Evolutionary conservation across 2,797 vertebrate species (phyloP), one percentile per base, ranked within the genome.

Genomic region (Cryptoblepharus egeriae): DNA sequence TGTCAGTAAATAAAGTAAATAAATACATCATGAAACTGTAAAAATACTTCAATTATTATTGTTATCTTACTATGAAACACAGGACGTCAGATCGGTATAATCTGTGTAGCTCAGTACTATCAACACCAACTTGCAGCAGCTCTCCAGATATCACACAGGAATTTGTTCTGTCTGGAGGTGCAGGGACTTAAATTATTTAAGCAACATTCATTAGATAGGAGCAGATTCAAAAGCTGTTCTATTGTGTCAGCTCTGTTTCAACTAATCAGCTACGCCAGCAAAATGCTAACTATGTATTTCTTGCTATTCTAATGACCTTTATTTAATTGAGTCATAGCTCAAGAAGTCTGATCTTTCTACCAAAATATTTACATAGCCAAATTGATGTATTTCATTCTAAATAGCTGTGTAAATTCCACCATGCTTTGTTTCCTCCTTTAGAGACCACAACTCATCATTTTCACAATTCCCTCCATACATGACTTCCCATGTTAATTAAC

Each of bases 341-440:
- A 72, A 81, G 83, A 79, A 35, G 37, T 68, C 77, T 80, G 18
- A 80, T 72, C 37, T 1, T 57, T 83, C n/a, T 83, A 75, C 35
- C 81, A 63, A 85, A 87, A 81, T 30, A 74, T 74, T 89, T 90
- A 77, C 60, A 60, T 26, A 74, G 35, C 32, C 75, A 82, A 70
- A 77, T 3, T 6, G 26, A 75, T 76, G 30, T 73, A 10, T 60
- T 37, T 24, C 13, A 1, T 32, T 80, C 49, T 49, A 10, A 81
- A 85, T 85, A 75, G 8, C 42, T 60, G 16, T 28, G 15, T 70
- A 32, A n/a, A 35, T 20, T 77, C 64, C 70, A 81, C 0, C 4
- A 5, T 68, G 32, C 12, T 76, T 84, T 82, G 75, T 78, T 82
- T 78, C 64, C 55, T 12, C 58, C 32, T 81, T 42, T 4, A 52